These are phyloP conservation scores for Oscheius onirici DNA, from an alignment of 2,888 invertebrate genomes.

Conservation along the genomic window DNA sequence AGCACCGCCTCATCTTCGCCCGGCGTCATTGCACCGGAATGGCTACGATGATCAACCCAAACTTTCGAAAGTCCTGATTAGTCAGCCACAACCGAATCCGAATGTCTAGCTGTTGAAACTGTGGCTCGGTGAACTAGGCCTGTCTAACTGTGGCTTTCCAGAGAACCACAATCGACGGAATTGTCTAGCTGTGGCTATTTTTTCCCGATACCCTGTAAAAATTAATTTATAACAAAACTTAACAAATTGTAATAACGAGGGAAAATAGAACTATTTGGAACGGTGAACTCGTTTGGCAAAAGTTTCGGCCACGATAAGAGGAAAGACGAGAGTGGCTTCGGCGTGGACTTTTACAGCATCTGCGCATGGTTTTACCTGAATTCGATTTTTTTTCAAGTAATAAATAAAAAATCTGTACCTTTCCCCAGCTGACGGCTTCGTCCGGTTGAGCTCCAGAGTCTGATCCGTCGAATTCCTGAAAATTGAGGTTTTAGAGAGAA, in stretches of 20 bases:
- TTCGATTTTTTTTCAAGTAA: slow-evolving; percentile 2
- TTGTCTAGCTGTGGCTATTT: too few relatives aligned
- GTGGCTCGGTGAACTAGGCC: too few relatives aligned
- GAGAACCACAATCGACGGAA: too few relatives aligned
- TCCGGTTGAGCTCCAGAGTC: slow-evolving; percentile 97
- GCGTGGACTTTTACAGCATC: slow-evolving; percentile 56
- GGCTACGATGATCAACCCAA: neutral
- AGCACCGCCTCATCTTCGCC: slow-evolving; percentile 32
- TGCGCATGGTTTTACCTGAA: slow-evolving; percentile 47
- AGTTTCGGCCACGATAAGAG: slow-evolving; percentile 91
- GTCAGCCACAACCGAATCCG: neutral
- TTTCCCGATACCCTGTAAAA: too few relatives aligned
- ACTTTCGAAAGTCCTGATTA: neutral
- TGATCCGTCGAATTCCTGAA: slow-evolving; percentile 87
- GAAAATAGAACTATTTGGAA: neutral
- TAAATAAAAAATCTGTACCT: slow-evolving; percentile 22
- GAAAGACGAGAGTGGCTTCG: slow-evolving; percentile 93
- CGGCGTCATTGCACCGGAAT: neutral
- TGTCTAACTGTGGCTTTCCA: too few relatives aligned
- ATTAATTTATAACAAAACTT: neutral
- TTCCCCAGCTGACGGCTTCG: slow-evolving; percentile 99
- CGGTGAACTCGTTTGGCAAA: slow-evolving; percentile 78
- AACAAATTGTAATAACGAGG: slow-evolving; percentile 12
- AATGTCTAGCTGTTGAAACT: neutral
- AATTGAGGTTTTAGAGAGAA: neutral